A percentile compares a stretch with the other conserved stretches of the same genome.
Evolutionary conservation across 2,113 vertebrate species (phyloP).

Genomic region (Antechinus flavipes): DNA sequence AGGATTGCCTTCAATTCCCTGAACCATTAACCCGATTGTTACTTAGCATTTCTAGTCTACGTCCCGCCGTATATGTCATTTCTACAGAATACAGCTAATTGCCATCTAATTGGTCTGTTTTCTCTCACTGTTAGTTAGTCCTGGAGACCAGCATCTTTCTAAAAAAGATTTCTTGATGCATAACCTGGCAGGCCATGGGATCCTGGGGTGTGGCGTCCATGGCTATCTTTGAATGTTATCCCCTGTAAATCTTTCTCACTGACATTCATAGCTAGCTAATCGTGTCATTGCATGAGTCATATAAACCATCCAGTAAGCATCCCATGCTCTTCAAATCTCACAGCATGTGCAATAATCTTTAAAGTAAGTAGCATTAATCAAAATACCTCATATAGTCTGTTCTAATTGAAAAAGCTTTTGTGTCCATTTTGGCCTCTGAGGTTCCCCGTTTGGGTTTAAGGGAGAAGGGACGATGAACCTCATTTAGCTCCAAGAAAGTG

Average conservation of each 20-base stretch:
- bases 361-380: slow-evolving; percentile 21
- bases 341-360: background rate
- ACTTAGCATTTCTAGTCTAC: background rate
- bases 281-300: slow-evolving; percentile 1
- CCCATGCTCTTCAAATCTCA: background rate
- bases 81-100: background rate
- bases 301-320: background rate
- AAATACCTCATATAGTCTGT: slow-evolving; percentile 30
- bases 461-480: slow-evolving; percentile 6
- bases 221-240: background rate
- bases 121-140: slow-evolving; percentile 4
- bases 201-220: background rate
- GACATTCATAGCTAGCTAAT: slow-evolving; percentile 38
- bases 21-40: background rate
- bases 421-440: background rate
- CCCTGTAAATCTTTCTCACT: slow-evolving; percentile 6
- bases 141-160: background rate
- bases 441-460: background rate
- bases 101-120: background rate
- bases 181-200: background rate
- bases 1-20: slow-evolving; percentile 21
- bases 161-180: slow-evolving; percentile 13
- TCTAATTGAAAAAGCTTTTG: slow-evolving; percentile 37
- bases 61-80: background rate
- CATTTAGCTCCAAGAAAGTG: slow-evolving; percentile 3